Percentiles rank a stretch among this genome's conserved stretches.
Evolutionary conservation across 1,140 invertebrate species (phyloP).

Genomic region (Bactericera cockerelli): DNA sequence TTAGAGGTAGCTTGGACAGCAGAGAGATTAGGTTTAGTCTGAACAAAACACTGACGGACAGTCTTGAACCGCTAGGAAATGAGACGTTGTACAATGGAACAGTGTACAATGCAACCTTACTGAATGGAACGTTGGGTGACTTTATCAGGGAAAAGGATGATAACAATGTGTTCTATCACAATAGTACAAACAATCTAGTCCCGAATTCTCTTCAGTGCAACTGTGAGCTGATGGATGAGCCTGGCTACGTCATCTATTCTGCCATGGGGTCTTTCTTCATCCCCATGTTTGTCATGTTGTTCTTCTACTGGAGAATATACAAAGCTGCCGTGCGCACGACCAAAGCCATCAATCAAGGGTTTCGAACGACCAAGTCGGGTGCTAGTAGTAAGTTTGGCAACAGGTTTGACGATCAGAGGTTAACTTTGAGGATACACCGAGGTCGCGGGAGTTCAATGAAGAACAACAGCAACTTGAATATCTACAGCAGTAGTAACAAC

Average conservation of each 20-base stretch:
- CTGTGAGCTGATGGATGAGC: conserved; percentile 80
- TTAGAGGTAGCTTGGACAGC: background rate
- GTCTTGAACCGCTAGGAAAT: background rate
- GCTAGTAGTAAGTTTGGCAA: conserved; percentile 36
- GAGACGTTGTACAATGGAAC: background rate
- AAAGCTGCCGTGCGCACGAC: conserved; percentile 78
- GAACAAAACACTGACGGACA: background rate
- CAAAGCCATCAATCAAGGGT: conserved; percentile 78
- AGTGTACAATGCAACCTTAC: background rate
- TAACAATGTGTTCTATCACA: background rate
- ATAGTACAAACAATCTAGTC: too few relatives aligned
- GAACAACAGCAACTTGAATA: conserved; percentile 30
- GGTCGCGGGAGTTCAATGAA: conserved; percentile 46
- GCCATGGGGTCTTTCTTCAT: conserved; percentile 96
- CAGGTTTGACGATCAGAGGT: conserved; percentile 66
- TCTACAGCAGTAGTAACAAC: conserved; percentile 28
- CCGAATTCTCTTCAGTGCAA: conserved; percentile 38
- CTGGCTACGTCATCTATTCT: conserved; percentile 92
- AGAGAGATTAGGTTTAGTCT: background rate
- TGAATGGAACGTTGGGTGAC: background rate
- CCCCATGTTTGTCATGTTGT: conserved; percentile 89
- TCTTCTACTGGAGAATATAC: conserved; percentile 94
- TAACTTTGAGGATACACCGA: conserved; percentile 82
- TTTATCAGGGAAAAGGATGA: background rate
- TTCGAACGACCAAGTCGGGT: conserved; percentile 71